Conservation (phyloP, 2,113 vertebrate genomes). For the Phaetusa simplex region DNA sequence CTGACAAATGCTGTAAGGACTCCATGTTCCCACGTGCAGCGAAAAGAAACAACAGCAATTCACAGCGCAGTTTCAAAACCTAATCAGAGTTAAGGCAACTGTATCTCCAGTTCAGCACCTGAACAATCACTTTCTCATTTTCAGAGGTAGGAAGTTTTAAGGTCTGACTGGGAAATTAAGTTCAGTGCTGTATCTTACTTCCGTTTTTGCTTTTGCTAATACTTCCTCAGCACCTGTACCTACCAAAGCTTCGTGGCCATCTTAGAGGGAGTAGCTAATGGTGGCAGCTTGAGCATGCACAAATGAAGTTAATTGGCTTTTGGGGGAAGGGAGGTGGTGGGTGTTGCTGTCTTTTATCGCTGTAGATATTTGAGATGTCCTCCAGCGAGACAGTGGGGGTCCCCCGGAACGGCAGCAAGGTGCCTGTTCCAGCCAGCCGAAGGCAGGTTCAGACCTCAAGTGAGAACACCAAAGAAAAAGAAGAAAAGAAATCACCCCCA, state of each 20-base stretch:
- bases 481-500: neutral
- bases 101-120: neutral
- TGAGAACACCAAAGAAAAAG: neutral
- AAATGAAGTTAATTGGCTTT: neutral
- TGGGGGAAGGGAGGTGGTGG: neutral
- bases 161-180: neutral
- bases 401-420: neutral
- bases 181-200: neutral
- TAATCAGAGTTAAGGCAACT: neutral
- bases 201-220: neutral
- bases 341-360: neutral
- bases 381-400: neutral
- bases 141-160: neutral
- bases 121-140: neutral
- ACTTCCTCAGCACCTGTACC: neutral
- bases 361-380: neutral
- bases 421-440: neutral
- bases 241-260: neutral
- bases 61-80: neutral
- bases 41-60: neutral
- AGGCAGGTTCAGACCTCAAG: neutral
- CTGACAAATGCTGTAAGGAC: neutral
- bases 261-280: neutral
- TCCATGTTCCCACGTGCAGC: rapidly evolving
- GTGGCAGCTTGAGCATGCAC: neutral